phyloP scores from a whole-genome alignment of 2,888 invertebrate species.

The Helobdella robusta region DNA sequence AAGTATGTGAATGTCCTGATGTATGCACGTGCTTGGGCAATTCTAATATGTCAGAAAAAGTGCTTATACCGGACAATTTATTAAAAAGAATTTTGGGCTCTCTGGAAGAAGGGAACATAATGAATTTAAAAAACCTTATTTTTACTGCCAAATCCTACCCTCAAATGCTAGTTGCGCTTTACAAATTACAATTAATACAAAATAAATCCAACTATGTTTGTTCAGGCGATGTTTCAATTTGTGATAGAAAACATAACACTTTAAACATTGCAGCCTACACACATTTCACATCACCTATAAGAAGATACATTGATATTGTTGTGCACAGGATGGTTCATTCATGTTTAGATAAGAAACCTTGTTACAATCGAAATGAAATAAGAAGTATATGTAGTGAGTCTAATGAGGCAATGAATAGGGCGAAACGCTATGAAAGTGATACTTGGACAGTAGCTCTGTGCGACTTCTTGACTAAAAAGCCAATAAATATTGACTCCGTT shows the following conservation, averaged over 20 bases:
- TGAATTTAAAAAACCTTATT: not conserved
- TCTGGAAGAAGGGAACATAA: not conserved
- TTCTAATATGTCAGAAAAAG: not conserved
- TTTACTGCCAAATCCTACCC: conserved; percentile 34
- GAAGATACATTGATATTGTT: conserved; percentile 41
- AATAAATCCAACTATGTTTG: conserved; percentile 36
- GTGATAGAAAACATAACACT: conserved; percentile 35
- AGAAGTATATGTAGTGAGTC: too few species aligned
- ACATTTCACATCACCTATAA: conserved; percentile 40
- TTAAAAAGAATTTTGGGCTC: not conserved
- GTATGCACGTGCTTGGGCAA: conserved; percentile 11
- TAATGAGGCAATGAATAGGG: too few species aligned
- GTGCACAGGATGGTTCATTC: too few species aligned
- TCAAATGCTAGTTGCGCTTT: conserved; percentile 39
- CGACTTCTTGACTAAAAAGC: too few species aligned
- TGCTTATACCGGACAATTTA: not conserved
- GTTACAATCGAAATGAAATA: too few species aligned
- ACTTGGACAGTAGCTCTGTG: too few species aligned
- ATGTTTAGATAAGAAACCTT: too few species aligned
- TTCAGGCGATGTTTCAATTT: conserved; percentile 25
- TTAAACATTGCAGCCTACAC: conserved; percentile 38
- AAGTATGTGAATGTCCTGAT: not conserved
- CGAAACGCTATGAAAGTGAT: too few species aligned
- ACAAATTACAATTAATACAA: conserved; percentile 37
- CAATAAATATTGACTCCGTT: too few species aligned